These are phyloP conservation scores for Pogonocherus hispidulus DNA, from an alignment of 2,888 invertebrate genomes.

Conservation along the genomic window DNA sequence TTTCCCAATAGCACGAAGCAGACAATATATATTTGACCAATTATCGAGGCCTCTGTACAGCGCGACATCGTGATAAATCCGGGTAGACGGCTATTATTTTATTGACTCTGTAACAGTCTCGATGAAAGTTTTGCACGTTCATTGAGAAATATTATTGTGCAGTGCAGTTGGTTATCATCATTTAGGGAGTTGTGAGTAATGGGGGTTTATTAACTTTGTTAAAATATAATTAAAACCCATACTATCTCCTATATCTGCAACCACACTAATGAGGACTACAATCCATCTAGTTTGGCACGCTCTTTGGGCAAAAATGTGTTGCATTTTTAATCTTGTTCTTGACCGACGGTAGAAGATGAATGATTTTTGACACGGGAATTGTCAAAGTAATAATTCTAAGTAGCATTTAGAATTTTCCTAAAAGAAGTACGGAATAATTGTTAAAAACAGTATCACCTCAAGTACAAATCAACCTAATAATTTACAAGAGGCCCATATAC, in stretches of 20 bases:
- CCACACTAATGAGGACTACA: no score
- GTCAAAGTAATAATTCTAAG: no score
- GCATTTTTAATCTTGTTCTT: not conserved
- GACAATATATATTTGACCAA: conserved; percentile 67
- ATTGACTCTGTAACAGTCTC: conserved; percentile 62
- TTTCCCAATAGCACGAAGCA: conserved; percentile 56
- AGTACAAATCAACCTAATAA: no score
- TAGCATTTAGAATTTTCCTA: no score
- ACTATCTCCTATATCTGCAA: not conserved
- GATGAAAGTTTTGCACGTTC: conserved; percentile 58
- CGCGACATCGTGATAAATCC: conserved; percentile 65
- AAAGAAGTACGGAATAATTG: no score
- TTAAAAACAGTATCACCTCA: no score
- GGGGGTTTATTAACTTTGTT: conserved; percentile 30
- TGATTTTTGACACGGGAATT: no score
- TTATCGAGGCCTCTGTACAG: conserved; percentile 60
- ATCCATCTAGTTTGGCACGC: no score
- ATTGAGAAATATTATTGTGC: conserved; percentile 32
- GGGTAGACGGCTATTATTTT: conserved; percentile 64
- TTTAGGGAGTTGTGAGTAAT: conserved; percentile 36
- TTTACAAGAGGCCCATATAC: no score
- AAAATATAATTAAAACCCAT: conserved; percentile 4
- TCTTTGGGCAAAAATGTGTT: no score
- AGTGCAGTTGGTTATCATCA: conserved; percentile 23
- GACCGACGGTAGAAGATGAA: no score